Evolutionary conservation across 2,113 vertebrate genomes (phyloP).

Genomic region (Ceratotherium simum): DNA sequence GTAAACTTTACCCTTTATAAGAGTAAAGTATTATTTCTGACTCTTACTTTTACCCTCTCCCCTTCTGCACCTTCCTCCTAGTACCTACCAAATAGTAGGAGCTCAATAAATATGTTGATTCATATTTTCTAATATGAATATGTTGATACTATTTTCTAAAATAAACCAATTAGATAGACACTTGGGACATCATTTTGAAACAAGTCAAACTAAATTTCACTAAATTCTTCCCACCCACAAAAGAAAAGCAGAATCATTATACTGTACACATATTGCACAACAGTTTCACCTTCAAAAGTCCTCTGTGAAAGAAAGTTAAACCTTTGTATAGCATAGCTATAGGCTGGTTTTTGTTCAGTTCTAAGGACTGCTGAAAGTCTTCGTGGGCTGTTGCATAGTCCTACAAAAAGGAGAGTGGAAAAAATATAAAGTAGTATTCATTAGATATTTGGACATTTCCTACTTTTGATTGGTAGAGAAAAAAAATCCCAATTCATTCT

Average conservation of each 20-base stretch:
- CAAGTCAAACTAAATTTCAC: not conserved
- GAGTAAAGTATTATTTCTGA: not conserved
- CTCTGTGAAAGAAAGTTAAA: constrained; percentile 98
- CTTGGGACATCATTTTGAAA: not conserved
- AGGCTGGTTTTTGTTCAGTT: constrained; percentile 97
- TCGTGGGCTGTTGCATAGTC: constrained; percentile 96
- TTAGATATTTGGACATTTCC: not conserved
- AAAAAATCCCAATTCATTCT: not conserved
- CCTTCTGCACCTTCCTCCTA: not conserved
- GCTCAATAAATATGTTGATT: constrained; percentile 4
- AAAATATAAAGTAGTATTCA: constrained; percentile 49
- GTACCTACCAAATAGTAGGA: not conserved
- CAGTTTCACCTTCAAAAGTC: constrained; percentile 94
- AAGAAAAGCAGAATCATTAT: not conserved
- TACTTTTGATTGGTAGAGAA: not conserved
- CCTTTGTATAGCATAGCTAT: constrained; percentile 98
- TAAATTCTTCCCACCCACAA: not conserved
- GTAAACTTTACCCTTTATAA: not conserved
- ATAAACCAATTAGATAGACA: not conserved
- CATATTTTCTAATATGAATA: not conserved
- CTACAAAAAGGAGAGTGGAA: constrained; percentile 80
- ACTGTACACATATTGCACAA: not conserved
- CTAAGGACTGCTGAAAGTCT: constrained; percentile 96
- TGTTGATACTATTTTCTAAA: not conserved
- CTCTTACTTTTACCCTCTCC: not conserved